phyloP scores from a whole-genome alignment of 2,797 vertebrate genomes.

The Ciconia nigra region DNA sequence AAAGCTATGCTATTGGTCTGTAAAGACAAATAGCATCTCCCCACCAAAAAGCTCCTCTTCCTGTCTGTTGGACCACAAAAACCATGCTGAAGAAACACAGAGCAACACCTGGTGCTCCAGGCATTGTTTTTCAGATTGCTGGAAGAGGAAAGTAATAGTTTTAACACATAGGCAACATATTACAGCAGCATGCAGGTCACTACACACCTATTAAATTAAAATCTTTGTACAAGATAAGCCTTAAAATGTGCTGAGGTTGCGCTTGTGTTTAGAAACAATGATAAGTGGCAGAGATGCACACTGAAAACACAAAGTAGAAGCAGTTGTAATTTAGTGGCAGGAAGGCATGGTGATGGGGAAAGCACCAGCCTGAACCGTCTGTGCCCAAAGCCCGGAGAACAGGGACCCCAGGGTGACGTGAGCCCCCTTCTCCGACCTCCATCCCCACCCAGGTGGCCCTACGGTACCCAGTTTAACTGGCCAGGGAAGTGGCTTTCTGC shows the following conservation, averaged over 20 bases:
- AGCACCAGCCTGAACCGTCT: neutral
- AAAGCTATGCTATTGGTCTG: neutral
- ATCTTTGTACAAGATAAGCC: neutral
- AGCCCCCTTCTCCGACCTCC: neutral
- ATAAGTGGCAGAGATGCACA: neutral
- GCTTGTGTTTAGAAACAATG: neutral
- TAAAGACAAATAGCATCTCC: neutral
- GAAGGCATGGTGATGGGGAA: neutral
- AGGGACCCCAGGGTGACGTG: neutral
- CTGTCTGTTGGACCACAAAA: constrained; percentile 71
- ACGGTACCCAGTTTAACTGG: neutral
- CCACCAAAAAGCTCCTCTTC: constrained; percentile 8
- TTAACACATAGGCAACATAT: fast-evolving
- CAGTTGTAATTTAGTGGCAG: neutral
- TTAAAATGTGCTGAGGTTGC: neutral
- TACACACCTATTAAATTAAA: too few species aligned
- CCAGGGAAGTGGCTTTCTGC: neutral
- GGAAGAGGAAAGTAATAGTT: neutral
- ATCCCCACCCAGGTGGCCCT: neutral
- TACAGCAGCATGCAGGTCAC: neutral
- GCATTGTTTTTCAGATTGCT: neutral
- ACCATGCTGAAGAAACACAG: neutral
- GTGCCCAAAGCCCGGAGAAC: neutral
- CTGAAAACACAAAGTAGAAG: neutral
- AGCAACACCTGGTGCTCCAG: constrained; percentile 39